A percentile compares a stretch with the other conserved stretches of the same genome.
Evolutionary conservation across 1,140 invertebrate species (phyloP).

Genomic region (Philopotamus ludificatus): DNA sequence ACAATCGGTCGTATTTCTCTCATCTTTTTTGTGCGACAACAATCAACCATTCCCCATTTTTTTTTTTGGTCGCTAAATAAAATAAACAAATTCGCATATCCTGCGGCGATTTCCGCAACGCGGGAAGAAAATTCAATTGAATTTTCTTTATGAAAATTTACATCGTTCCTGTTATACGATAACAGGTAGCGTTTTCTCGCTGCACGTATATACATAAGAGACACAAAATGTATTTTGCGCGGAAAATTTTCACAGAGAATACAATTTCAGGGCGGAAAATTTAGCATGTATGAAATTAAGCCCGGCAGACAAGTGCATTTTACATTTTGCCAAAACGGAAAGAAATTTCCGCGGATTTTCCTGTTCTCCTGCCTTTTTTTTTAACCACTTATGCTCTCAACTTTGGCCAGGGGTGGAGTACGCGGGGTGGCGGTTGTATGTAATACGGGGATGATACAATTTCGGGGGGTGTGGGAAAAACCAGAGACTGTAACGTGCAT

Average conservation of each 20-base stretch:
- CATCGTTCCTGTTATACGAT: no score
- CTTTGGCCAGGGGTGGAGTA: background rate
- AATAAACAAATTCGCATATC: no score
- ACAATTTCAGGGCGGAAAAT: background rate
- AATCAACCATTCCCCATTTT: background rate
- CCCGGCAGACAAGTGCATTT: constrained; percentile 20
- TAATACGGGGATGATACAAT: constrained; percentile 35
- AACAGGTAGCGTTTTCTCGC: no score
- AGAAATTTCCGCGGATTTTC: constrained; percentile 38
- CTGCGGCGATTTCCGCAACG: no score
- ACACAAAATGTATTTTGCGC: no score
- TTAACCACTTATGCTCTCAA: background rate
- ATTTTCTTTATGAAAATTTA: no score
- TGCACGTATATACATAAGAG: no score
- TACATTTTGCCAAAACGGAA: constrained; percentile 28
- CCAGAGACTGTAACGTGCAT: constrained; percentile 4
- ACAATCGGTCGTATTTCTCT: constrained; percentile 11
- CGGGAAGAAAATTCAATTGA: no score
- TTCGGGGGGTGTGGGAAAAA: constrained; percentile 26
- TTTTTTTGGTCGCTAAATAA: no score
- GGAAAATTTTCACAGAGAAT: no score
- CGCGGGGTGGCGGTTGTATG: constrained; percentile 1
- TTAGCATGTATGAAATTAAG: constrained; percentile 6
- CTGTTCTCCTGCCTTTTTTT: constrained; percentile 23
- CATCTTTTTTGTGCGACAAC: background rate